phyloP scores from a whole-genome alignment of 2,888 invertebrate genomes.

The Galerucella calmariensis region DNA sequence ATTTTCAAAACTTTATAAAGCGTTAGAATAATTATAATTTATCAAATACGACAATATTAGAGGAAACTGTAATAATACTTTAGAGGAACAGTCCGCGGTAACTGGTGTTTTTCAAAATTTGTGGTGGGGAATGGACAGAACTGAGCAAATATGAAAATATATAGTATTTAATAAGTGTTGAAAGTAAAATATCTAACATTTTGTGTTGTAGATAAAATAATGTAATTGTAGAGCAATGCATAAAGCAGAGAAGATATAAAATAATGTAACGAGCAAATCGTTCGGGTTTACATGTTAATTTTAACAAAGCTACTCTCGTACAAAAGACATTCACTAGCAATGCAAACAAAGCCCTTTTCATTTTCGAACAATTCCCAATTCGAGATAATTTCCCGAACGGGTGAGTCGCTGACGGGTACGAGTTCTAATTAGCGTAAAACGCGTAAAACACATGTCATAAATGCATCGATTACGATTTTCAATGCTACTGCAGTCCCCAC shows the following conservation, averaged over 20 bases:
- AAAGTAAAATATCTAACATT: too few relatives aligned
- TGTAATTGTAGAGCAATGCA: too few relatives aligned
- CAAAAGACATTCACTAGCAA: constrained; percentile 20
- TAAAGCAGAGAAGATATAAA: background rate
- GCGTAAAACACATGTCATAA: constrained; percentile 40
- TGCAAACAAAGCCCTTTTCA: constrained; percentile 27
- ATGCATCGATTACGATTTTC: constrained; percentile 40
- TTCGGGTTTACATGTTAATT: constrained; percentile 14
- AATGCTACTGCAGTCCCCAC: constrained; percentile 25
- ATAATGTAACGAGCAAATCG: constrained; percentile 13
- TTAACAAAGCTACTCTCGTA: constrained; percentile 15
- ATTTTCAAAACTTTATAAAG: too few relatives aligned
- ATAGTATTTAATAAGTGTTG: too few relatives aligned
- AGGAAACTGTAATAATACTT: too few relatives aligned
- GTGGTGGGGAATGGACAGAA: too few relatives aligned
- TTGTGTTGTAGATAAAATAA: too few relatives aligned
- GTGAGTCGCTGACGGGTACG: constrained; percentile 18
- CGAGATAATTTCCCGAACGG: constrained; percentile 19
- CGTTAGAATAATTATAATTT: too few relatives aligned
- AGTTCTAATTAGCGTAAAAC: constrained; percentile 36
- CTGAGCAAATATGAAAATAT: too few relatives aligned
- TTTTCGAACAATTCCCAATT: constrained; percentile 29
- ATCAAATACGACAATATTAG: too few relatives aligned
- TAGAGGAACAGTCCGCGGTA: too few relatives aligned
- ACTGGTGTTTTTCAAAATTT: too few relatives aligned